Conservation (phyloP, 2,113 vertebrate genomes). For the Limanda limanda region DNA sequence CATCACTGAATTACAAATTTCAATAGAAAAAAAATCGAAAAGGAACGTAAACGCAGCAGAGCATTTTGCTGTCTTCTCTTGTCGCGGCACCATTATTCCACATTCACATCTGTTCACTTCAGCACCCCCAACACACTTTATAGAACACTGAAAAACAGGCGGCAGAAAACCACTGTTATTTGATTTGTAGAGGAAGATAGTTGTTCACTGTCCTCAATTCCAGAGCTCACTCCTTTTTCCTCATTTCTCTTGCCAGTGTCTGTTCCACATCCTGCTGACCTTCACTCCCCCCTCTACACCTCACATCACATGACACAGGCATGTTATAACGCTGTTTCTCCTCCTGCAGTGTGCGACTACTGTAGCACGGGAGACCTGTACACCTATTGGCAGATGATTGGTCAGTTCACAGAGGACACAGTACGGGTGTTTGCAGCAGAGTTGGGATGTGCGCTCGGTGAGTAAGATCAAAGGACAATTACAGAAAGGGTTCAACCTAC, state of each 20-base stretch:
- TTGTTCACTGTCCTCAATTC: slow-evolving; percentile 23
- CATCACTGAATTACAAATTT: slow-evolving; percentile 41
- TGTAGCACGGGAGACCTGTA: slow-evolving; percentile 93
- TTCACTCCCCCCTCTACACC: not conserved
- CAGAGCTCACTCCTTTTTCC: slow-evolving; percentile 6
- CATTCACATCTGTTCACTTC: not conserved
- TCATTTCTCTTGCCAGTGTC: slow-evolving; percentile 26
- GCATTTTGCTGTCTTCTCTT: no score
- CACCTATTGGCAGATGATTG: slow-evolving; percentile 90
- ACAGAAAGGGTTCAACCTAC: not conserved
- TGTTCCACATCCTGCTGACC: slow-evolving; percentile 37
- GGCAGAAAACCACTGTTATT: not conserved
- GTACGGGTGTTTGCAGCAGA: slow-evolving; percentile 93
- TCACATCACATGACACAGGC: not conserved
- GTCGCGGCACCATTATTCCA: not conserved
- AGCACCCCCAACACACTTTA: not conserved
- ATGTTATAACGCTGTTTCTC: slow-evolving; percentile 27
- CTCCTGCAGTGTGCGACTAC: slow-evolving; percentile 91
- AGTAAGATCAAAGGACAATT: slow-evolving; percentile 57
- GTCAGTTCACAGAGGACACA: slow-evolving; percentile 85
- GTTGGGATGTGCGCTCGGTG: slow-evolving; percentile 91
- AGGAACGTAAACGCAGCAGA: no score
- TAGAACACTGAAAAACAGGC: not conserved
- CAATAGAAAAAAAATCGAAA: not conserved
- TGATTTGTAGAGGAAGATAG: slow-evolving; percentile 4